These are phyloP conservation scores for Diorhabda elongata DNA, from an alignment of 1,140 invertebrate species.

Conservation along the genomic window DNA sequence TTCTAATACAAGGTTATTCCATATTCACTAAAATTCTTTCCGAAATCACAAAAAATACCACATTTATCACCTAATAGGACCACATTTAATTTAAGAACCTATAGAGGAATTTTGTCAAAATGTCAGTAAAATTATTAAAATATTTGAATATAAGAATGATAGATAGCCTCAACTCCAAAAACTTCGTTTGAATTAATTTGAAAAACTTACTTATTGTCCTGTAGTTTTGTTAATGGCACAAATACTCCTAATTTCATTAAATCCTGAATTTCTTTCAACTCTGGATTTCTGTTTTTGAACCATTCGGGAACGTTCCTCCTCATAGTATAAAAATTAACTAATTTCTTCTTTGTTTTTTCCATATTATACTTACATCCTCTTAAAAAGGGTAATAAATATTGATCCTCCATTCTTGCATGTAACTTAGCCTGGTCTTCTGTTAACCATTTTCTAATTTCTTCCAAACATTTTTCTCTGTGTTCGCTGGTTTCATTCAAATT, in stretches of 20 bases:
- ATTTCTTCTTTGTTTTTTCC: slow-evolving; percentile 54
- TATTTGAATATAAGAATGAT: too few relatives aligned
- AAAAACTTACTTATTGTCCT: slow-evolving; percentile 40
- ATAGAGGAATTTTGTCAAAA: too few relatives aligned
- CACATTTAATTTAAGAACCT: too few relatives aligned
- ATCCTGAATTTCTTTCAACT: slow-evolving; percentile 53
- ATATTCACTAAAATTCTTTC: too few relatives aligned
- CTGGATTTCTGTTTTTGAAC: slow-evolving; percentile 57
- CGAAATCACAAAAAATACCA: too few relatives aligned
- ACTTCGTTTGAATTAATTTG: too few relatives aligned
- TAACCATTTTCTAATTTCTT: slow-evolving; percentile 32
- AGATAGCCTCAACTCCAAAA: too few relatives aligned
- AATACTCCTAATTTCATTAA: slow-evolving; percentile 56
- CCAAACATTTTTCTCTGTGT: slow-evolving; percentile 14
- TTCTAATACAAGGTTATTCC: too few relatives aligned
- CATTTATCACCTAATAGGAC: too few relatives aligned
- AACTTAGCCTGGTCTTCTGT: slow-evolving; percentile 27
- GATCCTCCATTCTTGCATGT: slow-evolving; percentile 46
- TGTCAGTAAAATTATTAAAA: too few relatives aligned
- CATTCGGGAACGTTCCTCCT: slow-evolving; percentile 53
- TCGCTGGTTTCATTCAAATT: slow-evolving; percentile 29
- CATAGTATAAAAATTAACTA: slow-evolving; percentile 56
- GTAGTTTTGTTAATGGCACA: slow-evolving; percentile 50
- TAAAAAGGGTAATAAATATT: slow-evolving; percentile 55
- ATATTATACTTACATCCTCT: slow-evolving; percentile 58